Percentiles rank a stretch among this genome's conserved stretches.
phyloP scores from a whole-genome alignment of 1,140 invertebrate species.

The Physella acuta region DNA sequence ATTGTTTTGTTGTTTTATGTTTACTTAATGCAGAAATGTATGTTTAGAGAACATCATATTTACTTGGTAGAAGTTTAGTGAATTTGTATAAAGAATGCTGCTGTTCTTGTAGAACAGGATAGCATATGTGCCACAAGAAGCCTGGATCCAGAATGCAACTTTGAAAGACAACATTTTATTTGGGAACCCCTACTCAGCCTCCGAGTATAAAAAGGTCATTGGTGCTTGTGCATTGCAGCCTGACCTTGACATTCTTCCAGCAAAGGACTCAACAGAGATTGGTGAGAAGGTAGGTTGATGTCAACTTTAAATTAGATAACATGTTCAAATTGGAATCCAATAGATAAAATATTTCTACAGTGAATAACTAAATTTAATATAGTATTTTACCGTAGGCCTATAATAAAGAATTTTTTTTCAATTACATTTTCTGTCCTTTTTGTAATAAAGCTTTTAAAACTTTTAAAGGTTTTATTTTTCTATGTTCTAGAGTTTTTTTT shows the following conservation, averaged over 20 bases:
- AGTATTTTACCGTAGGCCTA: too few relatives aligned
- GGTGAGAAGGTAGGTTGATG: constrained; percentile 25
- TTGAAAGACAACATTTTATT: constrained; percentile 27
- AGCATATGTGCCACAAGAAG: constrained; percentile 28
- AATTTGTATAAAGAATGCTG: neutral
- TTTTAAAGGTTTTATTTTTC: too few relatives aligned
- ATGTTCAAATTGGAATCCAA: too few relatives aligned
- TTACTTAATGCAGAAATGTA: neutral
- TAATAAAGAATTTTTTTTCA: too few relatives aligned
- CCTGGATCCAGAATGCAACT: constrained; percentile 28
- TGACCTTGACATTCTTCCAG: constrained; percentile 26
- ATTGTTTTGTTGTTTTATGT: neutral
- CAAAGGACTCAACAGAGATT: constrained; percentile 25
- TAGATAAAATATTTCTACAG: too few relatives aligned
- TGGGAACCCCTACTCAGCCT: constrained; percentile 6
- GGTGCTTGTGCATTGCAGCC: constrained; percentile 16
- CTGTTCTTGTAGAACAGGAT: constrained; percentile 12
- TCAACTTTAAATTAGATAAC: too few relatives aligned
- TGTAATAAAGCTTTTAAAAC: too few relatives aligned
- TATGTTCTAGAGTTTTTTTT: too few relatives aligned
- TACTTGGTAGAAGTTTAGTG: too few relatives aligned
- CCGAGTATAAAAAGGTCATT: constrained; percentile 9
- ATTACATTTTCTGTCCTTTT: too few relatives aligned
- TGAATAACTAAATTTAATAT: too few relatives aligned
- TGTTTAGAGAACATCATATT: too few relatives aligned